phyloP scores from a whole-genome alignment of 23 tunicate species.

The Diplosoma virens region DNA sequence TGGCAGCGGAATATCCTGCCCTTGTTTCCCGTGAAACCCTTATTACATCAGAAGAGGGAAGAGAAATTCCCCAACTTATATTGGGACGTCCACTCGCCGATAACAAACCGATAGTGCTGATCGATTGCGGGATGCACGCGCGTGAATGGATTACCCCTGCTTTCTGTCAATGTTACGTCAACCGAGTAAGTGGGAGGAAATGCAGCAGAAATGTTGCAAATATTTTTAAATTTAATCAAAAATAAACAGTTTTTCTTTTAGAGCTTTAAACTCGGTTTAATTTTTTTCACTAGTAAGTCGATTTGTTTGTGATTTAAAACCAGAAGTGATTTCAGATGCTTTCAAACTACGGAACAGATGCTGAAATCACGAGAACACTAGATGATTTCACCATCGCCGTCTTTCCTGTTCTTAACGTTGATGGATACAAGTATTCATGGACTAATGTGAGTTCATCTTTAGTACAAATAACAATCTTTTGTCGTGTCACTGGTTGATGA shows the following conservation, averaged over 20 bases:
- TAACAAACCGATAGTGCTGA: conserved; percentile 43
- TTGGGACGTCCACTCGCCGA: neutral
- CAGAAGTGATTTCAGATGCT: conserved; percentile 52
- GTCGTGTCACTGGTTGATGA: no score
- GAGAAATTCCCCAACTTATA: conserved; percentile 55
- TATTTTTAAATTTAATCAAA: neutral
- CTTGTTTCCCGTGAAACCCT: neutral
- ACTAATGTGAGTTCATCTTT: conserved; percentile 53
- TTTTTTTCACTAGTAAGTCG: neutral
- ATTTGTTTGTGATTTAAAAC: neutral
- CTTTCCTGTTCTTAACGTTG: conserved; percentile 78
- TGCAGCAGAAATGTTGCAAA: no score
- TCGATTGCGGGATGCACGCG: conserved; percentile 99
- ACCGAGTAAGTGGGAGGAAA: conserved; percentile 40
- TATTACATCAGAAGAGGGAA: conserved; percentile 37
- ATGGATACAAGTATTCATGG: conserved; percentile 89
- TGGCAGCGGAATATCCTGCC: conserved; percentile 29
- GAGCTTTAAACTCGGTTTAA: neutral
- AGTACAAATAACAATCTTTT: no score
- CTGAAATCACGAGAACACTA: conserved; percentile 38
- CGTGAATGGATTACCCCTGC: conserved; percentile 99
- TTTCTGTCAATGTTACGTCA: conserved; percentile 90
- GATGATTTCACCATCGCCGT: conserved; percentile 58
- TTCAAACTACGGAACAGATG: conserved; percentile 40
- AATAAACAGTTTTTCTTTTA: neutral